Evolutionary conservation across 2,888 invertebrate genomes (phyloP), one percentile per base, ranked within the genome.

Genomic region (Scaptomyza caliginosa): DNA sequence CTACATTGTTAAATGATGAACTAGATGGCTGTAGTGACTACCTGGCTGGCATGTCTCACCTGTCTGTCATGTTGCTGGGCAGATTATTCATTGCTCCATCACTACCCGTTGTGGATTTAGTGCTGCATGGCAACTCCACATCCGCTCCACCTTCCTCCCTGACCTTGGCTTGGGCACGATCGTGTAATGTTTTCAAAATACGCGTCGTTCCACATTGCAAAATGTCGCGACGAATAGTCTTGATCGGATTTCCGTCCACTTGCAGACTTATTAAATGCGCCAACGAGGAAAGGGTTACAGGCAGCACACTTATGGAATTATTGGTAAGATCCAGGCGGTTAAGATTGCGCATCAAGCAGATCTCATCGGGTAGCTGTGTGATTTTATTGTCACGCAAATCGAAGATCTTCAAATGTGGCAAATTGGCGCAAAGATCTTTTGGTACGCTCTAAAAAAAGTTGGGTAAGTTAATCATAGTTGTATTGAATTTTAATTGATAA

Each of bases 381-480:
- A 98, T 92, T 91, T 96, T 94, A 91, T 98, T 98, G 89, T 97
- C 96, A 55, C 96, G 93, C 57, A 98, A 92, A 90, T 96, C 96
- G 59, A 98, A 92, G 45, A 94, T 94, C 90, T 93, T 95, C 60
- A 97, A 91, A 83, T 95, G 94, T 54, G 94, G 93, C 92, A 96
- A 92, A 72, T 94, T 94, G 80, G 95, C 95, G 88, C 96, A 94
- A 83, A 94, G 94, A 36, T 94, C 94, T 59, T 93, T 92, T 7
- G 95, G 93, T 51, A 97, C 92, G 90, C 94, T 94, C 95, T 96
- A n/a, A 3, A 16, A 57, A 21, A 21, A 40, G 10, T 0, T 5
- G 13, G 2, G 7, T n/a, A 2, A 21, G 3, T 16, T 16, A 28
- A 3, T 1, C 5, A n/a, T 21, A 2, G 2, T 28, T 30, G 10